Percentiles rank a stretch among this genome's conserved stretches.
Conservation (phyloP, 2,888 invertebrate species). For the Tetragnatha montana region DNA sequence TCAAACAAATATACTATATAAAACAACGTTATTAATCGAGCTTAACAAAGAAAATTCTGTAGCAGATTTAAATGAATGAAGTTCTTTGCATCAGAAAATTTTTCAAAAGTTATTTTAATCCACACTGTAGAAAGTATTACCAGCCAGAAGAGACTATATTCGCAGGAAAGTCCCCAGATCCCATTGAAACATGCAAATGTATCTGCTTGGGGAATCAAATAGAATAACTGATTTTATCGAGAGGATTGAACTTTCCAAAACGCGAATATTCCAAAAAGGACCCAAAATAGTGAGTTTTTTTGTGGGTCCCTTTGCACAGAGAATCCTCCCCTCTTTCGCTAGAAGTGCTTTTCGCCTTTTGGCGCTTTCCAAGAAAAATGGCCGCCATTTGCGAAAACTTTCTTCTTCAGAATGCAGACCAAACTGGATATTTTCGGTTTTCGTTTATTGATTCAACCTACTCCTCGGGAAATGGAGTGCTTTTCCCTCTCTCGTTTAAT, state of each 20-base stretch:
- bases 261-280: not conserved
- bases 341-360: conserved; percentile 4
- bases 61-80: too few species aligned
- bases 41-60: too few species aligned
- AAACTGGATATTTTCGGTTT: conserved; percentile 7
- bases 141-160: too few species aligned
- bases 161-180: too few species aligned
- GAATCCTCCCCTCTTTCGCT: not conserved
- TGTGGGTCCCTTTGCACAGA: not conserved
- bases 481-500: not conserved
- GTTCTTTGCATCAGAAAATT: too few species aligned
- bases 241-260: not conserved
- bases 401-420: not conserved
- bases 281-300: not conserved
- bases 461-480: not conserved
- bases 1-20: too few species aligned
- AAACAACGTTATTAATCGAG: too few species aligned
- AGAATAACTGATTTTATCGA: conserved; percentile 21
- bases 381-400: conserved; percentile 20
- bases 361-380: conserved; percentile 14
- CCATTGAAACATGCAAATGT: not conserved
- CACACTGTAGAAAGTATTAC: too few species aligned
- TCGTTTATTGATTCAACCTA: not conserved
- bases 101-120: too few species aligned
- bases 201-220: conserved; percentile 5